Percentiles rank a stretch among this genome's conserved stretches.
Conservation (phyloP, 2,797 vertebrate species). For the Semotilus atromaculatus region DNA sequence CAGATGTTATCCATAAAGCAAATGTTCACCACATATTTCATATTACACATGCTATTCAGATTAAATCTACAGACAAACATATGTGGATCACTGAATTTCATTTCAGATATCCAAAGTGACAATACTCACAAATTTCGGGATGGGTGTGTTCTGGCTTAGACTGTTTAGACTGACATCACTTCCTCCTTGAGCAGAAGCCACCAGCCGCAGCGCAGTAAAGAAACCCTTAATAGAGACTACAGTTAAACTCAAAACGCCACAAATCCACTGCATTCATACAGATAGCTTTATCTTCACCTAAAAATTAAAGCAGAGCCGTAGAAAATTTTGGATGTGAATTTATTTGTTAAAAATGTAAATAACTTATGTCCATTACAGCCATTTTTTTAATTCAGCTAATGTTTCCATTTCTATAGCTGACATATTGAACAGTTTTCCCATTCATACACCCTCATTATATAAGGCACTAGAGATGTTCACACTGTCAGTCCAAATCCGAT, state of each 20-base stretch:
- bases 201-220: constrained; percentile 89
- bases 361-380: neutral
- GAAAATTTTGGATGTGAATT: neutral
- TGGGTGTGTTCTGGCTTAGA: constrained; percentile 83
- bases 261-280: neutral
- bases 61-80: neutral
- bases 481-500: too few relatives aligned
- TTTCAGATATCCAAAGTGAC: neutral
- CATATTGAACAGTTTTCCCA: too few relatives aligned
- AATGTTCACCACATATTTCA: neutral
- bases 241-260: neutral
- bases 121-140: constrained; percentile 92
- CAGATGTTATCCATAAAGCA: neutral
- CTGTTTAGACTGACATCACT: constrained; percentile 88
- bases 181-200: constrained; percentile 93
- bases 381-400: neutral
- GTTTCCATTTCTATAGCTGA: neutral
- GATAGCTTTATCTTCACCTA: neutral
- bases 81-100: neutral
- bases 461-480: too few relatives aligned
- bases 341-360: neutral
- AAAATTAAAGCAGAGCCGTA: neutral
- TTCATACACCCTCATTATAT: too few relatives aligned
- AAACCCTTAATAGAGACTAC: constrained; percentile 83
- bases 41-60: neutral